phyloP scores from a whole-genome alignment of 2,797 vertebrate genomes.

The Melanogrammus aeglefinus region DNA sequence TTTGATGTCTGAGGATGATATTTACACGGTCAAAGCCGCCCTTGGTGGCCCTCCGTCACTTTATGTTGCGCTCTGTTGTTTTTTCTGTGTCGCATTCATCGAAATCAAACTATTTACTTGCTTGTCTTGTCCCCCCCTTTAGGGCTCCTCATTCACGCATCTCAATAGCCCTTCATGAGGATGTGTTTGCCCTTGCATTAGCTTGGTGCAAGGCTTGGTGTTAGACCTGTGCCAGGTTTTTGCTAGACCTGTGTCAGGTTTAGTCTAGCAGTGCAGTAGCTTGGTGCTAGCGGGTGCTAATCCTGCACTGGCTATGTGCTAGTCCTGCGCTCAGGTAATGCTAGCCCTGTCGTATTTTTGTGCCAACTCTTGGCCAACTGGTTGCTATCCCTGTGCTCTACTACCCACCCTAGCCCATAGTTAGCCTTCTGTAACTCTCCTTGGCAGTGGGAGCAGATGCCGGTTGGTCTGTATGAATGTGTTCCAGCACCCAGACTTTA shows the following conservation, averaged over 20 bases:
- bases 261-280: neutral
- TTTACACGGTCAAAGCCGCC: neutral
- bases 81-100: constrained; percentile 7
- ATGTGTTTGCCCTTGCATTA: neutral
- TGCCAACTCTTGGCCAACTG: neutral
- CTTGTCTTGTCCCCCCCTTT: constrained; percentile 32
- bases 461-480: no score
- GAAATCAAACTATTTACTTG: constrained; percentile 11
- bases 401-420: no score
- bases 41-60: constrained; percentile 9
- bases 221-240: neutral
- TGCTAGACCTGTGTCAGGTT: neutral
- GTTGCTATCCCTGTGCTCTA: neutral
- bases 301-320: neutral
- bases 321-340: neutral
- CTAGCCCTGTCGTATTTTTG: no score
- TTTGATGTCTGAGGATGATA: neutral
- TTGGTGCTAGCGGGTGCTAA: neutral
- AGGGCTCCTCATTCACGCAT: constrained; percentile 28
- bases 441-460: constrained; percentile 5
- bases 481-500: no score
- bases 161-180: neutral
- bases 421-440: neutral
- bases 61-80: constrained; percentile 6
- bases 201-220: neutral